Conservation (phyloP, 2,113 vertebrate genomes). For the Petrocephalus zakoni region DNA sequence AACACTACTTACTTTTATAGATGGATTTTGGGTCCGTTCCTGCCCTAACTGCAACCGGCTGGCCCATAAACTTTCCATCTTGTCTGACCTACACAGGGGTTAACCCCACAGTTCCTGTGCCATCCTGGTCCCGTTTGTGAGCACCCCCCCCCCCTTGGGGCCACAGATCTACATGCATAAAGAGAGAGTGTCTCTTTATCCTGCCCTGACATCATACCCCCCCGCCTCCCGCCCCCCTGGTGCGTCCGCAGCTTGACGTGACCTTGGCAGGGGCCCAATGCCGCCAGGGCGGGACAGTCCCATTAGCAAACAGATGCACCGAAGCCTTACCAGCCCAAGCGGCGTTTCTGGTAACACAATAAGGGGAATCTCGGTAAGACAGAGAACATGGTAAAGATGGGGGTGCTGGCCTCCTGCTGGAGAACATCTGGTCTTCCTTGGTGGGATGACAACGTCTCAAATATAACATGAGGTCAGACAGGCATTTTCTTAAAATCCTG, state of each 20-base stretch:
- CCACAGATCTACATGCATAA: conserved; percentile 19
- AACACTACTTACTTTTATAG: neutral
- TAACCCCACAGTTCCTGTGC: neutral
- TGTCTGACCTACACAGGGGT: neutral
- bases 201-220: conserved; percentile 24
- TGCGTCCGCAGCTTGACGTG: conserved; percentile 22
- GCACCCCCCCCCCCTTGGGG: conserved; percentile 3
- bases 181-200: conserved; percentile 33
- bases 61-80: neutral
- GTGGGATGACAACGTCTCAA: neutral
- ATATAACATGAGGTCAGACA: neutral
- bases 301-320: conserved; percentile 3
- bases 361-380: neutral
- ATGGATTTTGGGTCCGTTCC: neutral
- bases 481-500: neutral
- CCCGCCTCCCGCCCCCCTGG: neutral
- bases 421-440: neutral
- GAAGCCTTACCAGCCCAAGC: conserved; percentile 22
- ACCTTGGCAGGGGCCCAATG: conserved; percentile 28
- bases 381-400: neutral
- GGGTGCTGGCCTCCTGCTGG: neutral
- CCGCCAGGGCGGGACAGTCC: conserved; percentile 18
- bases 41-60: neutral
- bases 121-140: neutral
- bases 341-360: conserved; percentile 24